Evolutionary conservation across 1,140 invertebrate species (phyloP), one percentile per base, ranked within the genome.

Genomic region (Tigriopus japonicus): DNA sequence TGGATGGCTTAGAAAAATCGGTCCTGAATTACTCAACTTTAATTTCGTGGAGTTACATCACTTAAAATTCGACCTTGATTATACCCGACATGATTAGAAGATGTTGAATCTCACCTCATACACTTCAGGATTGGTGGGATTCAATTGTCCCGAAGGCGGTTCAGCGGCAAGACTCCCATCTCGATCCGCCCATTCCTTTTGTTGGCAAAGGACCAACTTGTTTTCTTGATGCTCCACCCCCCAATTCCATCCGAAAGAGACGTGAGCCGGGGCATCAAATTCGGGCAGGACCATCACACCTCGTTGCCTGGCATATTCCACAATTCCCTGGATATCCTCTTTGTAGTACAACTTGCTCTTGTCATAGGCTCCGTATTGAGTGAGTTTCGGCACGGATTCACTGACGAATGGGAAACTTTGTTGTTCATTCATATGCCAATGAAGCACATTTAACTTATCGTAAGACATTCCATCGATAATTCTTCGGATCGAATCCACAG

Each of bases 341-440:
- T 78, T 73, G 0, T 76, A 77, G 71, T 90, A 91, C 6, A 63
- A 24, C 45, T 63, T 63, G 5, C 52, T 35, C 28, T 35, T 35
- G 28, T 76, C 72, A 66, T 87, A 87, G 15, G 85, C 82, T 0
- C 86, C 87, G 43, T 81, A 77, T 65, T 78, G 77, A 0, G 78
- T 77, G 12, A 90, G 70, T 43, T 82, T 71, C 0, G 86, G 86
- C 45, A 76, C 75, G 7, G 77, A 78, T 65, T 75, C 75, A 0
- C 84, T 79, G 23, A 80, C 78, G 55, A 87, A 80, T 0, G 87
- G 86, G 66, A 90, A 89, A 65, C 85, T 87, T 19, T 89, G 86
- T 0, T 82, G 81, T 68, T 91, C 87, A 0, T 85, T 87, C n/a
- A 90, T 85, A 65, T 91, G 86, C 85, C 86, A 89, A 65, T 91